phyloP scores from a whole-genome alignment of 1,140 invertebrate species.

The Bemisia tabaci region DNA sequence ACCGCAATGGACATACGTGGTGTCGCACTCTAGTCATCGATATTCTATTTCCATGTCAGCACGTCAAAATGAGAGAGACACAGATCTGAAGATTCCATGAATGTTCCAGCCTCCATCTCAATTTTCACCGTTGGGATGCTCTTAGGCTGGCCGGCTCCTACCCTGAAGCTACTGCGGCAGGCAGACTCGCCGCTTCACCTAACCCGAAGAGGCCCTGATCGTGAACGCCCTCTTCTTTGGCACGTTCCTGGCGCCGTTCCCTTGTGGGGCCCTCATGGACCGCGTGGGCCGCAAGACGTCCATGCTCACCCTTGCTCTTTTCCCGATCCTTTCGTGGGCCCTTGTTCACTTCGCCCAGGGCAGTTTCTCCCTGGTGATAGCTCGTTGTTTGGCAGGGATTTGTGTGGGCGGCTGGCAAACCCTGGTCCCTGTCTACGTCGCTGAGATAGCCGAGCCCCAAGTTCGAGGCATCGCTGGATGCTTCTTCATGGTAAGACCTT shows the following conservation, averaged over 20 bases:
- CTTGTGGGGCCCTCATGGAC: slow-evolving; percentile 43
- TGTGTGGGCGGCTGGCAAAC: slow-evolving; percentile 18
- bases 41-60: no score
- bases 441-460: slow-evolving; percentile 25
- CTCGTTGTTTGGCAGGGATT: slow-evolving; percentile 55
- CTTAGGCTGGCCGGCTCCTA: background rate
- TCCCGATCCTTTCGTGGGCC: slow-evolving; percentile 40
- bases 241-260: slow-evolving; percentile 36
- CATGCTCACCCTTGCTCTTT: slow-evolving; percentile 16
- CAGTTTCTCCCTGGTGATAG: slow-evolving; percentile 47
- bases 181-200: slow-evolving; percentile 7
- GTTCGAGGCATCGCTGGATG: no score
- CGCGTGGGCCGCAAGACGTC: slow-evolving; percentile 42
- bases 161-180: background rate
- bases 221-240: slow-evolving; percentile 15
- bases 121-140: no score
- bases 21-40: no score
- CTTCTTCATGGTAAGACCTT: no score
- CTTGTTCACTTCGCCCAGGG: slow-evolving; percentile 48
- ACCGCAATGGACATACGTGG: no score
- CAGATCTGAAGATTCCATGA: no score
- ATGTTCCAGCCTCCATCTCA: no score
- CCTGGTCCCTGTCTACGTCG: slow-evolving; percentile 29
- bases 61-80: no score
- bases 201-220: slow-evolving; percentile 12